Conservation (phyloP, 64 coral and sea anemone genomes). For the Acropora yongei region DNA sequence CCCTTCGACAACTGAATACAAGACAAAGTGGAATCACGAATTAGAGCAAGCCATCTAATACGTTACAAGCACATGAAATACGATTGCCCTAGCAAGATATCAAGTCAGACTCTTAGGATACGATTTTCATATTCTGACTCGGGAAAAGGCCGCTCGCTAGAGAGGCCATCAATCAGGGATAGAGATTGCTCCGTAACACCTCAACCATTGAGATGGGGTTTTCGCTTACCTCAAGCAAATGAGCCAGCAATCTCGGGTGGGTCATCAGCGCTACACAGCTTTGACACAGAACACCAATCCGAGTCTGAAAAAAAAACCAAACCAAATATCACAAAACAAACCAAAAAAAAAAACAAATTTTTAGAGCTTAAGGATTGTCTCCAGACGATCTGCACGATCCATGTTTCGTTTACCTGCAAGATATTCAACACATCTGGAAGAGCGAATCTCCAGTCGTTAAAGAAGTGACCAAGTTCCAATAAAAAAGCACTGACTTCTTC, state of each 20-base stretch:
- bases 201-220: neutral
- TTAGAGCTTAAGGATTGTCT: no score
- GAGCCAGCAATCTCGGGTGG: slow-evolving; percentile 90
- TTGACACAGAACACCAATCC: slow-evolving; percentile 81
- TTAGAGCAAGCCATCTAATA: neutral
- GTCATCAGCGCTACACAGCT: slow-evolving; percentile 89
- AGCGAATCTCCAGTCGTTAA: slow-evolving; percentile 83
- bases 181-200: no score
- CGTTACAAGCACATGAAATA: neutral
- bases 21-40: neutral
- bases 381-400: no score
- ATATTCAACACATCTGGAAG: slow-evolving; percentile 81
- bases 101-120: no score
- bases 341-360: no score
- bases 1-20: slow-evolving; percentile 10
- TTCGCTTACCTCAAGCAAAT: slow-evolving; percentile 86
- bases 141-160: no score
- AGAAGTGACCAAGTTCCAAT: slow-evolving; percentile 81
- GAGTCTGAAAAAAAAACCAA: slow-evolving; percentile 44
- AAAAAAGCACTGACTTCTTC: slow-evolving; percentile 91
- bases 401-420: slow-evolving; percentile 44
- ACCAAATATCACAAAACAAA: neutral
- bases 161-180: no score
- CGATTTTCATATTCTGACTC: no score
- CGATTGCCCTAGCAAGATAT: no score